Conservation (phyloP, 2,797 vertebrate genomes). For the Hippoglossus hippoglossus region DNA sequence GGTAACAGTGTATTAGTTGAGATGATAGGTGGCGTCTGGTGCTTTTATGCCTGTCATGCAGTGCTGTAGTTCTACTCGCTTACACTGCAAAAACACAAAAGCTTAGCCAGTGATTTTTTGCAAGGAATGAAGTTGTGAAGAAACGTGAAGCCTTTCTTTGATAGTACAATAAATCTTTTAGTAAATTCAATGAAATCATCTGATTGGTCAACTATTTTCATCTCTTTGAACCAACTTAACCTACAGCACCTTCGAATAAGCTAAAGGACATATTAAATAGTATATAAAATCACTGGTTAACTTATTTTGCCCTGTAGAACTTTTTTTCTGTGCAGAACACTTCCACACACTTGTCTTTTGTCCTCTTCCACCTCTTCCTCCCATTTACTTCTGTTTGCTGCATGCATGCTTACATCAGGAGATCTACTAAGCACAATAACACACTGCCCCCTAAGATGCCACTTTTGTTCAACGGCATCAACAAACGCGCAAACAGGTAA, state of each 20-base stretch:
- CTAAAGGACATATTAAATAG: neutral
- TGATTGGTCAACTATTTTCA: neutral
- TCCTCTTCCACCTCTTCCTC: slow-evolving; percentile 20
- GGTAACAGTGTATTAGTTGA: slow-evolving; percentile 23
- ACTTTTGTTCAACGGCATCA: slow-evolving; percentile 88
- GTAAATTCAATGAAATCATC: neutral
- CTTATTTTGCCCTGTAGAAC: slow-evolving; percentile 19
- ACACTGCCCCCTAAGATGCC: slow-evolving; percentile 91
- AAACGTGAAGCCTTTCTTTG: neutral
- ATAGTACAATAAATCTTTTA: neutral
- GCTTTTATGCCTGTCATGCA: slow-evolving; percentile 28
- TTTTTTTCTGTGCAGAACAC: slow-evolving; percentile 35
- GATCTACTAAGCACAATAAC: slow-evolving; percentile 86
- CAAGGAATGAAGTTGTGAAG: neutral
- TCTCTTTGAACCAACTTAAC: neutral
- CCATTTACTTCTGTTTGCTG: slow-evolving; percentile 58
- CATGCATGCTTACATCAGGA: slow-evolving; percentile 82
- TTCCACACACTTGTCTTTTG: slow-evolving; percentile 27
- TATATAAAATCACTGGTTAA: slow-evolving; percentile 59
- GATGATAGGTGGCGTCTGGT: slow-evolving; percentile 10
- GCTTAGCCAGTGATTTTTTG: slow-evolving; percentile 69
- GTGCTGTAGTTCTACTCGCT: slow-evolving; percentile 29
- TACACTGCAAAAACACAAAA: slow-evolving; percentile 33
- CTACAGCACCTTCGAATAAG: neutral
- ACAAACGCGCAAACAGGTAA: slow-evolving; percentile 89